phyloP scores from a whole-genome alignment of 2,797 vertebrate species.

The Glossophaga mutica region DNA sequence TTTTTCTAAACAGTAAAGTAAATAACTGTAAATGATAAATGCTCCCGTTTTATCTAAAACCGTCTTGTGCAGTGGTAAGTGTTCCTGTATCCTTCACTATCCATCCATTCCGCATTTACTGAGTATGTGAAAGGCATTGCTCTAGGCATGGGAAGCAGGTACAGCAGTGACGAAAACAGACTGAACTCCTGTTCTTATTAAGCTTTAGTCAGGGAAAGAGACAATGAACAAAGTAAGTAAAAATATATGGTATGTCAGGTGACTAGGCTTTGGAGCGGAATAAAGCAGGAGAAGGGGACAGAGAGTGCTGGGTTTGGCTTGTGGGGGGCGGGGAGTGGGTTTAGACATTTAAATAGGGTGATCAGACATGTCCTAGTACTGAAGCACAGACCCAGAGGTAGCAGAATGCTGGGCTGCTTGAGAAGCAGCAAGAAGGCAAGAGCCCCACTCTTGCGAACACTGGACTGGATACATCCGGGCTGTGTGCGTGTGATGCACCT shows the following conservation, averaged over 20 bases:
- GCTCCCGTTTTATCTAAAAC: background rate
- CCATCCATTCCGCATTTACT: background rate
- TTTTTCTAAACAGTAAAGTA: background rate
- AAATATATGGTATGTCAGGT: background rate
- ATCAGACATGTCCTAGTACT: background rate
- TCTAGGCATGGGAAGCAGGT: background rate
- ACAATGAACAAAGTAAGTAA: background rate
- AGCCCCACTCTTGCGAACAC: background rate
- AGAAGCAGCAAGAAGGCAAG: background rate
- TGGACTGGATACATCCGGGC: background rate
- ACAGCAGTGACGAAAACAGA: background rate
- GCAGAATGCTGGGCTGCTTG: background rate
- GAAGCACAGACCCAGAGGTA: background rate
- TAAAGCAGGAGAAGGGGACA: background rate
- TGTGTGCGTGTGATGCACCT: rapidly evolving
- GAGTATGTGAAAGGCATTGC: background rate
- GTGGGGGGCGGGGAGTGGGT: background rate
- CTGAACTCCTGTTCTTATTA: background rate
- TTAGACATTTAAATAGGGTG: background rate
- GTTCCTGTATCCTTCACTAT: background rate
- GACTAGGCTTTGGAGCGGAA: background rate
- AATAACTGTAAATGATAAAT: background rate
- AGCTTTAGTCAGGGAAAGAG: background rate
- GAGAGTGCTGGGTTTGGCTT: background rate
- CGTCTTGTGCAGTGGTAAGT: background rate